A percentile compares a stretch with the other conserved stretches of the same genome.
phyloP scores from a whole-genome alignment of 1,140 invertebrate species.

The Ephestia elutella region DNA sequence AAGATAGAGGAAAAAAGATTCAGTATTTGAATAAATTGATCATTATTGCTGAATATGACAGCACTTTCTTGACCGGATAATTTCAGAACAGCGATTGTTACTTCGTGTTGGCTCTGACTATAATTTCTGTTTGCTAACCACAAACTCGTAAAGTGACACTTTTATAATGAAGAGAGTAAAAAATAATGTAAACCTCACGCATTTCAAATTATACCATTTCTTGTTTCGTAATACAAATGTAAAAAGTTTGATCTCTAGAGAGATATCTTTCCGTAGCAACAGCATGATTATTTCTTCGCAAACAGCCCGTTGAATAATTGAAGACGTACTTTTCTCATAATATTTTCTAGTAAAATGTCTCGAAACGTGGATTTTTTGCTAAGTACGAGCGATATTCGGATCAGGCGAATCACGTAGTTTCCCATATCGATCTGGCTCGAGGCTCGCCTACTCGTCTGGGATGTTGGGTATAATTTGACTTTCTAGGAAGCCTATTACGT shows the following conservation, averaged over 20 bases:
- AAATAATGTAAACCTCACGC: too few species aligned
- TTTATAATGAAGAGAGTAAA: too few species aligned
- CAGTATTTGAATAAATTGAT: too few species aligned
- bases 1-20: too few species aligned
- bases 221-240: too few species aligned
- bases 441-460: neutral
- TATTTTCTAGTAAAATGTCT: neutral
- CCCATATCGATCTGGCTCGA: neutral
- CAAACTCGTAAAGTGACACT: too few species aligned
- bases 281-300: neutral
- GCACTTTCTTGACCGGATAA: too few species aligned
- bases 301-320: neutral
- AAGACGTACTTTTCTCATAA: conserved; percentile 1
- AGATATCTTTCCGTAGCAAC: neutral
- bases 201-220: too few species aligned
- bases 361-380: neutral
- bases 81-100: too few species aligned
- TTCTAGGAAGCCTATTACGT: neutral
- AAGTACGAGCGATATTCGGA: neutral
- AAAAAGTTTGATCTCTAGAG: neutral
- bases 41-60: too few species aligned
- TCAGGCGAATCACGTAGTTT: neutral
- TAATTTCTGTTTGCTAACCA: too few species aligned
- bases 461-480: neutral
- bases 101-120: too few species aligned